Evolutionary conservation across 2,888 invertebrate species (phyloP), one percentile per base, ranked within the genome.

Genomic region (Noctua janthina): DNA sequence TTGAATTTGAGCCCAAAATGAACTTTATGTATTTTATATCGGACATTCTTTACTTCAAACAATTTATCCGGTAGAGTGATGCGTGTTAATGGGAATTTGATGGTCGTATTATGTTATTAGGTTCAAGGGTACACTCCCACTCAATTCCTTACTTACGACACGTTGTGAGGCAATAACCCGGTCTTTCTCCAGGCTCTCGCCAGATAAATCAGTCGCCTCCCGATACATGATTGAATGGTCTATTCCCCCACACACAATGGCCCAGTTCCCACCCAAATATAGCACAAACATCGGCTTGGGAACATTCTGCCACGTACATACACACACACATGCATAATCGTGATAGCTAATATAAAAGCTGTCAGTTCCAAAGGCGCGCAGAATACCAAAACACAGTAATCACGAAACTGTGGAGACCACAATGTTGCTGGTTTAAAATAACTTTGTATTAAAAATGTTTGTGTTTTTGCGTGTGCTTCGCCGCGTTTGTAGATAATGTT

Each of bases 331-430:
- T 81, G 79, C 78, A 79, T 78, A 76, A 54, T 70, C 75, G 78
- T 76, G 82, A 88, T 81, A 88, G 89, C 86, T 88, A 89, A 88
- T 88, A 88, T 81, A 87, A 82, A 85, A 89, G 79, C 88, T 89
- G 88, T 88, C 89, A 88, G 49, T 49, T 79, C 43, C 89, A 89
- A 71, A 80, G 76, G 72, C 83, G 80, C 64, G 77, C 74, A 54
- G 89, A 89, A 89, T 85, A 89, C 88, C 73, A 79, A 88, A 87
- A 77, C 70, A 76, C 73, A 70, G 86, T 88, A 82, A 88, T 82
- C 75, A 82, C 64, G 82, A 64, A 67, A 73, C 73, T 56, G 76
- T 3, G 82, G 68, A 68, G 77, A 78, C 87, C 87, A 73, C 81
- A 66, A 74, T 79, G 76, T 74, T 56, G 87, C 84, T 49, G 70